Conservation (phyloP, 2,888 invertebrate species). For the Pandemis cinnamomeana region DNA sequence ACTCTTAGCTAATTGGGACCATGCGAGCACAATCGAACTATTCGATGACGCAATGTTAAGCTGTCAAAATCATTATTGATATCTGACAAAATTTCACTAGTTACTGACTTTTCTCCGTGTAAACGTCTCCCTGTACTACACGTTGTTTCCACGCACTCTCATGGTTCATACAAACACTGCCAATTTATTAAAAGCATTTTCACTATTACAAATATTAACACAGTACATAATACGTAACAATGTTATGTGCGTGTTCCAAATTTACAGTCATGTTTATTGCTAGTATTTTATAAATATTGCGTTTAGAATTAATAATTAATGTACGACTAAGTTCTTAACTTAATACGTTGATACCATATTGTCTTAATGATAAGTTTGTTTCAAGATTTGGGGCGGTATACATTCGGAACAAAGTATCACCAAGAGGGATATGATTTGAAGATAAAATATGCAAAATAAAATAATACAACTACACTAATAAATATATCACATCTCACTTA, state of each 20-base stretch:
- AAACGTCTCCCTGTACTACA: neutral
- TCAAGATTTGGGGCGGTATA: neutral
- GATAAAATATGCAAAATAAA: neutral
- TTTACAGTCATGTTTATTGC: constrained; percentile 32
- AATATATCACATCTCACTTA: constrained; percentile 1
- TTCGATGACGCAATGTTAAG: too few species aligned
- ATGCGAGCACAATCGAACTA: too few species aligned
- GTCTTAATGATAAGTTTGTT: neutral
- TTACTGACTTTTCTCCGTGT: too few species aligned
- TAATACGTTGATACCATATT: constrained; percentile 4
- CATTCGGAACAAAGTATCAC: neutral
- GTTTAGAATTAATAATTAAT: neutral
- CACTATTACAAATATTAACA: constrained; percentile 34
- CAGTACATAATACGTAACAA: constrained; percentile 39
- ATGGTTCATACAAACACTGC: constrained; percentile 37
- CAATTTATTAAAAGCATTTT: constrained; percentile 40
- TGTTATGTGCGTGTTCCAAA: constrained; percentile 31
- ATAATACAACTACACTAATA: neutral
- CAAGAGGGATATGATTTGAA: neutral
- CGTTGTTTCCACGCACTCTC: constrained; percentile 28
- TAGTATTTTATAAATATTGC: constrained; percentile 25
- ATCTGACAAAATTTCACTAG: too few species aligned
- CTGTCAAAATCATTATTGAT: too few species aligned
- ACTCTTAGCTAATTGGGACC: too few species aligned
- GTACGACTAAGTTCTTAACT: constrained; percentile 1